These are phyloP conservation scores for Lochmaea crataegi DNA, from an alignment of 2,888 invertebrate genomes.

Conservation along the genomic window DNA sequence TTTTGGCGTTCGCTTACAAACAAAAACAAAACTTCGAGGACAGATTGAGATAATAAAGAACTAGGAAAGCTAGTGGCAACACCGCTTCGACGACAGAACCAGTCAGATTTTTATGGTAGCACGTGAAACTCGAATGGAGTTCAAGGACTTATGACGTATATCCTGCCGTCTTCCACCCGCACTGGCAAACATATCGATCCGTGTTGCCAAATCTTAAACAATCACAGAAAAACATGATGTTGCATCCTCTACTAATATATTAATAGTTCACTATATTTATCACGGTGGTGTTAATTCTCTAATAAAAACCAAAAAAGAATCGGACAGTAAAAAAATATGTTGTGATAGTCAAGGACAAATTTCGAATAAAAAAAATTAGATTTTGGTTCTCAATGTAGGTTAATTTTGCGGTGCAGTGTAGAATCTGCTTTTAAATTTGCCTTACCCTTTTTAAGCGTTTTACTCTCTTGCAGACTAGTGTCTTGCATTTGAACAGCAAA, in stretches of 20 bases:
- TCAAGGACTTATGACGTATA: slow-evolving; percentile 61
- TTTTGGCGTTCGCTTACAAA: neutral
- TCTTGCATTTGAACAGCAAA: no score
- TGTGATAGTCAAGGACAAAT: no score
- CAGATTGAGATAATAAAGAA: neutral
- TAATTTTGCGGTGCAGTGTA: no score
- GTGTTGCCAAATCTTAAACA: slow-evolving; percentile 12
- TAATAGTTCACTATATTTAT: no score
- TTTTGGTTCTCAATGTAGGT: no score
- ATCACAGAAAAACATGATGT: neutral
- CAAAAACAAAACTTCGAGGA: neutral
- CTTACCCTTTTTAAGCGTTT: no score
- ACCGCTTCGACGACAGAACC: slow-evolving; percentile 28
- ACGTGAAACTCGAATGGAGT: slow-evolving; percentile 54
- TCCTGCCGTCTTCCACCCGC: slow-evolving; percentile 51
- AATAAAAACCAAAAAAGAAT: no score
- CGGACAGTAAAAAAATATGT: no score
- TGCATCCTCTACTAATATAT: neutral
- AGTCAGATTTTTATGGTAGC: slow-evolving; percentile 44
- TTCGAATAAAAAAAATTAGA: no score
- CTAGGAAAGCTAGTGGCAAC: slow-evolving; percentile 7
- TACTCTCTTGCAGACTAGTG: no score
- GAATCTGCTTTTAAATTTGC: no score
- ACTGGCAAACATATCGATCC: slow-evolving; percentile 31
- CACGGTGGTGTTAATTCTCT: no score